Conservation (phyloP, 2,113 vertebrate species). For the Myrmecobius fasciatus region DNA sequence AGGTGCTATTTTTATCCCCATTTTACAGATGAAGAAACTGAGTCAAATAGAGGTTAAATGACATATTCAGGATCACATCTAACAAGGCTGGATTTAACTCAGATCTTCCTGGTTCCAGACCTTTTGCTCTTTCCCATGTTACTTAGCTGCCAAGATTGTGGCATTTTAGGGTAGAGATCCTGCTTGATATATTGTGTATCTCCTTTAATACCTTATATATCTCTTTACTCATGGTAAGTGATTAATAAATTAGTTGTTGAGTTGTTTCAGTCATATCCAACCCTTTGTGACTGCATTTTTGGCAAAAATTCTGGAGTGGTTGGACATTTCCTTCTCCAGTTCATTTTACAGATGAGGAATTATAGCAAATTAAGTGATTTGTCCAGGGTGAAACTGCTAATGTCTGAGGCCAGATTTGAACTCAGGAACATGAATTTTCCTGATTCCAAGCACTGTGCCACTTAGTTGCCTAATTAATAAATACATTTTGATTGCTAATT, state of each 20-base stretch:
- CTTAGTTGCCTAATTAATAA: too few species aligned
- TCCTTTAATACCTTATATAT: not conserved
- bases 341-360: too few species aligned
- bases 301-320: not conserved
- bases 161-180: not conserved
- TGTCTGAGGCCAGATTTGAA: not conserved
- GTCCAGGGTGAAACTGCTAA: not conserved
- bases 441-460: too few species aligned
- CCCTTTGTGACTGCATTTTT: not conserved
- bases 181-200: not conserved
- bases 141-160: not conserved
- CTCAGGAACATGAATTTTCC: not conserved
- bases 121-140: not conserved
- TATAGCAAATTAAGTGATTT: not conserved
- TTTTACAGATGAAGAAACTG: not conserved
- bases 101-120: not conserved
- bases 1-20: not conserved
- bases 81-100: not conserved
- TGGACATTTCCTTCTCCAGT: not conserved
- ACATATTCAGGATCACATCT: not conserved
- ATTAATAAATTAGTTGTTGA: not conserved
- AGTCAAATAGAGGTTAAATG: not conserved
- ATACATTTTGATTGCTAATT: not conserved
- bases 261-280: not conserved
- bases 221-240: not conserved